Conservation (phyloP, 2,888 invertebrate genomes). For the Pycnomerus fuliginosus region DNA sequence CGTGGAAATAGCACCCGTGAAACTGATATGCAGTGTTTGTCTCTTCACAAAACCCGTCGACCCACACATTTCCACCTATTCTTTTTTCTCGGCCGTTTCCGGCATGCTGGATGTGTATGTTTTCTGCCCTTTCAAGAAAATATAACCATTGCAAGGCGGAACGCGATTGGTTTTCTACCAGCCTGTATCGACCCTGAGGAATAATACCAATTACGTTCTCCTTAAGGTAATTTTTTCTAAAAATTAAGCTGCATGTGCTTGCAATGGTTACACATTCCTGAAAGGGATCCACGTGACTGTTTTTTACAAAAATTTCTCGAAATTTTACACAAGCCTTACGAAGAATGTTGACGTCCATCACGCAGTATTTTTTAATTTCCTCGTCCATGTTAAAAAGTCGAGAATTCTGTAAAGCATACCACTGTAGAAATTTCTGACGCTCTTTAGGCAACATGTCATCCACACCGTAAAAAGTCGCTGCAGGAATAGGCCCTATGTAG, state of each 20-base stretch:
- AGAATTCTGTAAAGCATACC: constrained; percentile 23
- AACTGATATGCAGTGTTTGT: constrained; percentile 14
- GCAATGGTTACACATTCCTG: constrained; percentile 12
- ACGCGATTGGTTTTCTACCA: constrained; percentile 6
- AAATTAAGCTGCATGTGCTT: constrained; percentile 7
- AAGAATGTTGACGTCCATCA: constrained; percentile 13
- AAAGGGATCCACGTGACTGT: constrained; percentile 12
- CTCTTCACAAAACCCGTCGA: constrained; percentile 6
- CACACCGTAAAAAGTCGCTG: constrained; percentile 24
- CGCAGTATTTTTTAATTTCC: constrained; percentile 15
- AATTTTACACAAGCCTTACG: constrained; percentile 10
- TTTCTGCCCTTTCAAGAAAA: too few species aligned
- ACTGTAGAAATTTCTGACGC: constrained; percentile 25
- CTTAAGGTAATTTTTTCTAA: constrained; percentile 6
- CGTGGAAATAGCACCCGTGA: too few species aligned
- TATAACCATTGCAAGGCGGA: constrained; percentile 11
- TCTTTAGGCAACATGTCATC: constrained; percentile 24
- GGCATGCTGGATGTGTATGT: too few species aligned
- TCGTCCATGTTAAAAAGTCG: constrained; percentile 11
- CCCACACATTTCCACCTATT: neutral
- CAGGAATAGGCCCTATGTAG: constrained; percentile 30
- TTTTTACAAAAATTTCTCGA: constrained; percentile 4
- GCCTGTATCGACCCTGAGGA: constrained; percentile 5
- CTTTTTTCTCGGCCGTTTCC: constrained; percentile 3
- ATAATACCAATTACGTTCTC: constrained; percentile 3